A percentile compares a stretch with the other conserved stretches of the same genome.
Conservation (phyloP, 2,888 invertebrate genomes). For the Pollenia labialis region DNA sequence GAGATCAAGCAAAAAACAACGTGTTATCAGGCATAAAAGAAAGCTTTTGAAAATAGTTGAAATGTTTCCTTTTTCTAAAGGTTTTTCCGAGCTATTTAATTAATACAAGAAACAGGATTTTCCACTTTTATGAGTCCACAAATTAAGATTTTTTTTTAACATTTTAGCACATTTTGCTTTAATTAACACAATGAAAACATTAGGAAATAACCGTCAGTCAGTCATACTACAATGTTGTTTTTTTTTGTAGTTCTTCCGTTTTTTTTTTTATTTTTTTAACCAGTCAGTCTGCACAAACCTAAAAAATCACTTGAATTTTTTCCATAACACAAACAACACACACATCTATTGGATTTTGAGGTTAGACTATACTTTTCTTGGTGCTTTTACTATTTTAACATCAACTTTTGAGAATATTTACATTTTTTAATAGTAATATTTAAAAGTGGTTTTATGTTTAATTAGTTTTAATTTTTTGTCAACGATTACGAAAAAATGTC, state of each 20-base stretch:
- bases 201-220: conserved; percentile 22
- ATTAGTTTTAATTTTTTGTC: conserved; percentile 40
- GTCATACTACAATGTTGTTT: conserved; percentile 50
- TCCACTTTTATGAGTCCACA: conserved; percentile 45
- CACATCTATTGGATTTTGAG: conserved; percentile 64
- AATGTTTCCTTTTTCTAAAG: conserved; percentile 20
- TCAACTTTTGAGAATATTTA: conserved; percentile 10
- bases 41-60: conserved; percentile 30
- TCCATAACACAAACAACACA: conserved; percentile 68
- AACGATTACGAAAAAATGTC: conserved; percentile 68
- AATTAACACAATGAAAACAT: conserved; percentile 42
- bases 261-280: conserved; percentile 47
- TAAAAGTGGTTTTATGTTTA: neutral
- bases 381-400: conserved; percentile 15
- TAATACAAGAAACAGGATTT: conserved; percentile 61
- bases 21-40: neutral
- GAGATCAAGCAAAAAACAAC: conserved; percentile 3
- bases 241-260: conserved; percentile 64
- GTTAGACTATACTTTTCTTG: conserved; percentile 60
- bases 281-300: conserved; percentile 51
- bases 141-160: neutral
- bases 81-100: conserved; percentile 15
- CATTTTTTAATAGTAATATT: conserved; percentile 15
- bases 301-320: conserved; percentile 64
- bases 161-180: conserved; percentile 27